Conservation (phyloP, 2,888 invertebrate genomes). For the Amiota minor region DNA sequence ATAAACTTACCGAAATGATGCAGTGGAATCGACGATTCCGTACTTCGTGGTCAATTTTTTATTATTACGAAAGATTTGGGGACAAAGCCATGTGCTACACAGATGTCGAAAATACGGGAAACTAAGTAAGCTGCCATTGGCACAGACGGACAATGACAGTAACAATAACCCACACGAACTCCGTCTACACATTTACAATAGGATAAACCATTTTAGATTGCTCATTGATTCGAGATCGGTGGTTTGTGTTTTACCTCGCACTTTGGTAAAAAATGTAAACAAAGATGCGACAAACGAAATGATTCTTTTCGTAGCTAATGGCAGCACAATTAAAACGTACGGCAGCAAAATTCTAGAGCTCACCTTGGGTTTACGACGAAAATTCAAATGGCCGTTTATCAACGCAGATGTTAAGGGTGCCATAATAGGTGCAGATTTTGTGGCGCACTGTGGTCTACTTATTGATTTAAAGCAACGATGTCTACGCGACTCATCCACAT, state of each 20-base stretch:
- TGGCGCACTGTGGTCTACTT: background rate
- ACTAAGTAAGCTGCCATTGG: no score
- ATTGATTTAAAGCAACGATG: background rate
- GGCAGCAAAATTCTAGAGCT: no score
- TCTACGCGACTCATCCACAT: background rate
- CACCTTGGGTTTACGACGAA: no score
- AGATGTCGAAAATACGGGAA: no score
- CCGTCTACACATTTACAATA: no score
- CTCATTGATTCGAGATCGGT: background rate
- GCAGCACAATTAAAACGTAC: no score
- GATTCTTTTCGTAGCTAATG: no score
- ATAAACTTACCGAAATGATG: conserved; percentile 2
- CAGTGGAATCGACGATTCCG: background rate
- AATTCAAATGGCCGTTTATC: no score
- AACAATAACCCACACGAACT: background rate
- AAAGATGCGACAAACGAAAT: background rate
- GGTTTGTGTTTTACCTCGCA: background rate
- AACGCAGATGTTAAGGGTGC: no score
- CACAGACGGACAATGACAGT: no score
- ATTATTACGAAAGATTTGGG: background rate
- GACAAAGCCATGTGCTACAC: no score
- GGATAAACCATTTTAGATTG: background rate
- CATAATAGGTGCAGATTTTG: no score
- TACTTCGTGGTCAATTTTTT: background rate
- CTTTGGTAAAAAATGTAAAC: background rate